phyloP scores from a whole-genome alignment of 2,888 invertebrate species.

The Eulithis prunata region DNA sequence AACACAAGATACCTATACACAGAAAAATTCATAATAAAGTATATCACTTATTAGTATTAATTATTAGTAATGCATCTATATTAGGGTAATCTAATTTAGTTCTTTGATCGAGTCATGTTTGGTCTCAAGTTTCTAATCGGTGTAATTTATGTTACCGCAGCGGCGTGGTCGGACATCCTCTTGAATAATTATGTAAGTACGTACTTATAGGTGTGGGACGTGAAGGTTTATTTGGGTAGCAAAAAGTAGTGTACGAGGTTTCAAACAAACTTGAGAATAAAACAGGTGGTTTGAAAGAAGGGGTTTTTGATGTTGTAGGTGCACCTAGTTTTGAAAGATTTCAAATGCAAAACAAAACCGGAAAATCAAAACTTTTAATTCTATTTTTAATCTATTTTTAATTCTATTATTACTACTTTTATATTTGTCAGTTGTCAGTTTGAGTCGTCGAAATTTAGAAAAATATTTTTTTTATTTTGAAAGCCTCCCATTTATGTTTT shows the following conservation, averaged over 20 bases:
- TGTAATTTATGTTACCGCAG: constrained; percentile 27
- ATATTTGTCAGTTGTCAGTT: too few relatives aligned
- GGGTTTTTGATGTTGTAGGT: too few relatives aligned
- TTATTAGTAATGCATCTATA: too few relatives aligned
- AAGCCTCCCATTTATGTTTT: too few relatives aligned
- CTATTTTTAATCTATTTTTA: too few relatives aligned
- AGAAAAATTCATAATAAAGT: background rate
- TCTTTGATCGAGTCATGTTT: constrained; percentile 22
- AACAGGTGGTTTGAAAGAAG: background rate
- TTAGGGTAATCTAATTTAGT: constrained; percentile 3
- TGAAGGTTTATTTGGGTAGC: constrained; percentile 13
- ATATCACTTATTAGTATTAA: too few relatives aligned
- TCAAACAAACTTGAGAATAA: background rate
- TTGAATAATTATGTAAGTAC: constrained; percentile 22
- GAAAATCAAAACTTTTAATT: too few relatives aligned
- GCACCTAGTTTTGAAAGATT: too few relatives aligned
- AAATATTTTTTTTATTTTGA: too few relatives aligned
- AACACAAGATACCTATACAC: background rate
- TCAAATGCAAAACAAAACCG: too few relatives aligned
- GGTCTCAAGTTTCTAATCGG: constrained; percentile 20
- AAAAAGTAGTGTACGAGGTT: constrained; percentile 15
- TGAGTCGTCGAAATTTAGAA: too few relatives aligned
- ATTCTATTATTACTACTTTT: too few relatives aligned
- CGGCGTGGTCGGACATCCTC: constrained; percentile 26
- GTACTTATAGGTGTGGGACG: constrained; percentile 12